Base-by-base conservation (phyloP, 2,888 invertebrate genomes). In the Volucella bombylans region DNA sequence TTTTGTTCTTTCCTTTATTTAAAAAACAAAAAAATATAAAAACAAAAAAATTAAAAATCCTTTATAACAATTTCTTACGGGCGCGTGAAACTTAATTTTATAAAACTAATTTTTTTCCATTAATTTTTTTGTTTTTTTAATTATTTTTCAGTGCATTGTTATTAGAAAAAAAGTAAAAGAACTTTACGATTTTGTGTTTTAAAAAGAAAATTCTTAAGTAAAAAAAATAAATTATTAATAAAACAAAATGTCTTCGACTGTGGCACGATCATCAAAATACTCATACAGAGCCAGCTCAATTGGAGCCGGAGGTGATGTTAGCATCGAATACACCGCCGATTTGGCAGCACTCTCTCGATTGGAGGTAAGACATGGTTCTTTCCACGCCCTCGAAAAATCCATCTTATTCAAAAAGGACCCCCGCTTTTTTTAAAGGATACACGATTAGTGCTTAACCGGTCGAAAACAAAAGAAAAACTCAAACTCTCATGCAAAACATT, bases 241-340 rank as follows among this genome's bases (percentile, higher is more conserved):
- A 86, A 86, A 52, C 86, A 93, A 94, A 94, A 94, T 94, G 93
- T 95, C 95, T 93, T 95, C 95, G 93, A 93, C 94, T 93, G 93
- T 95, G 90, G 94, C 95, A 92, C 97, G 97, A 94, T 94, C 95
- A 92, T 96, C 97, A 92, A 97, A 97, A 93, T 97, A 97, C 94
- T 95, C 95, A 92, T 98, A 98, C 94, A 96, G 97, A 93, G 96
- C 97, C 92, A 94, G 95, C 92, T 96, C 97, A 92, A 94, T 95
- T 92, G 96, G 96, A 91, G 95, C 95, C 91, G 95, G 95, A 92
- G 94, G 93, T 93, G 97, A 97, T 94, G 96, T 97, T 92, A 97
- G 96, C 95, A 97, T 98, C 94, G 97, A 97, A 94, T 98, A 97
- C 94, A 95, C 95, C 93, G 94, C 96, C 93, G 97, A 98, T 94